These are phyloP conservation scores for Drymodes brunneopygia DNA, from an alignment of 2,113 vertebrate genomes.

Conservation along the genomic window DNA sequence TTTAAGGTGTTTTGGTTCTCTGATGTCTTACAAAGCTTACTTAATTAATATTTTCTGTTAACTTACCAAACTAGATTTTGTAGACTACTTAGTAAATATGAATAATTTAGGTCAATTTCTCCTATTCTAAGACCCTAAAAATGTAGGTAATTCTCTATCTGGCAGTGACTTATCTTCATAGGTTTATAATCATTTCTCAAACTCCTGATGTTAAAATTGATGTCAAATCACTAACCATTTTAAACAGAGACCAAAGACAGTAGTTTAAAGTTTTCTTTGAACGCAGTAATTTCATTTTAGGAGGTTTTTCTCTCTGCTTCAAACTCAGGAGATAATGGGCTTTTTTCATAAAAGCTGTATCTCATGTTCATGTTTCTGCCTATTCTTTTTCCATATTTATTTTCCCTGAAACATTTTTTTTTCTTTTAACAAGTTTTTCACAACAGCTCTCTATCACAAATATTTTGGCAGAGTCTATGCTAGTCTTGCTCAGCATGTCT, in stretches of 20 bases:
- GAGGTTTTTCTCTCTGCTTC: not conserved
- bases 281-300: not conserved
- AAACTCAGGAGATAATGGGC: accelerated
- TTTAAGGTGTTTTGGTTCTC: not conserved
- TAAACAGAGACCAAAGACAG: not conserved
- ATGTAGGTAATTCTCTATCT: not conserved
- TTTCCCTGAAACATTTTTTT: not conserved
- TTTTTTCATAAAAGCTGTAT: not conserved
- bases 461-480: not conserved
- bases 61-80: not conserved
- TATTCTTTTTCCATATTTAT: not conserved
- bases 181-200: not conserved
- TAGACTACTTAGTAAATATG: not conserved
- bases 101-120: not conserved
- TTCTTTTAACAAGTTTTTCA: not conserved
- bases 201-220: not conserved
- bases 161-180: not conserved
- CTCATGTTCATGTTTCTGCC: not conserved
- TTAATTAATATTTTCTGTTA: not conserved
- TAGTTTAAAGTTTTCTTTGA: not conserved
- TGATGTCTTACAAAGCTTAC: not conserved
- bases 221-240: not conserved
- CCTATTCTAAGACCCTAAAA: not conserved
- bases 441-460: not conserved
- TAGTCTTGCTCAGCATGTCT: not conserved